Evolutionary conservation across 1,140 invertebrate species (phyloP), one percentile per base, ranked within the genome.

Genomic region (Ruditapes philippinarum): DNA sequence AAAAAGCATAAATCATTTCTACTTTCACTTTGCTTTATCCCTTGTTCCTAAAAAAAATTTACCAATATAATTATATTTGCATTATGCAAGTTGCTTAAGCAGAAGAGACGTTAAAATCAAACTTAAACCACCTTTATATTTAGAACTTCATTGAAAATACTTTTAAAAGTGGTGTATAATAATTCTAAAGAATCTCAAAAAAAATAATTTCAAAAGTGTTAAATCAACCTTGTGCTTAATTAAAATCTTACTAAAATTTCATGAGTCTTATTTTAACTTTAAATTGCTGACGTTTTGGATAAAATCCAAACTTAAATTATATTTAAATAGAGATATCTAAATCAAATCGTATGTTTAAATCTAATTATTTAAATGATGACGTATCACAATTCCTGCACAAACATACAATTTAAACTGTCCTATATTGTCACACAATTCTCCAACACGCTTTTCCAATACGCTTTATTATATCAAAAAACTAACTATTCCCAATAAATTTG

Each of bases 141-240:
- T 5, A 57, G n/a, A 57, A 49, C 7, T 49, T 49, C 7, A 49
- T 49, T 49, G 7, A 7, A 49, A 49, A 7, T 17, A 49, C 17
- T 49, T 17, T 49, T 11, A 17, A 49, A 49, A 49, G 45, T 49
- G 7, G 17, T 49, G 45, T 49, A 49, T 49, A 11, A 11, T 49
- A 49, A 4, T n/a, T 22, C 17, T n/a, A 57, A 57, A 57, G 19
- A 22, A 22, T n/a, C 7, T n/a, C 7, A 49, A 11, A 57, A n/a
- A n/a, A n/a, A n/a, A n/a, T n/a, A n/a, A n/a, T n/a, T 28, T 62
- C 28, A 62, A 62, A 62, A 62, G 57, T 62, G 57, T 62, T 62
- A 62, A 70, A 70, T 70, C 65, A 70, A 70, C 65, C 33, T 70
- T 57, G 19, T 12, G 65, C 60, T 31, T 5, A 14, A 65, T 36